Evolutionary conservation across 2,888 invertebrate species (phyloP), one percentile per base, ranked within the genome.

Genomic region (Sympetrum striolatum): DNA sequence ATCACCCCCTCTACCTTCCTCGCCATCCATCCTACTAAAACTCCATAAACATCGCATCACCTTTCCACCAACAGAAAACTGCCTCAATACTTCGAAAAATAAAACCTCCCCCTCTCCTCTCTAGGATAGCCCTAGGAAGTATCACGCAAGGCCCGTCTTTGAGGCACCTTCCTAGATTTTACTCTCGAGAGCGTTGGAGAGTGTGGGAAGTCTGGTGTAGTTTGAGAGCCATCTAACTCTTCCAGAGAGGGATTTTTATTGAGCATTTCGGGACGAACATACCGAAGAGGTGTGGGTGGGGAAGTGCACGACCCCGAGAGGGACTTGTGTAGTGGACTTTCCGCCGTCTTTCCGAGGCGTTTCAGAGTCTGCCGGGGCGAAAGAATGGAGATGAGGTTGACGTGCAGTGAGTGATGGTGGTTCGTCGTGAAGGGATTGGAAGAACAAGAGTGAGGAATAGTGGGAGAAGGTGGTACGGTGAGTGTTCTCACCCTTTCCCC

Each of bases 351-450:
- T 73, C 31, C 44, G 48, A 44, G 81, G 81, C 53, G 25, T 25
- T 37, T 31, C 31, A 44, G 48, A 15, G 25, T n/a, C 31, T 81
- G 81, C n/a, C 10, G 31, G 48, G 31, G 48, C 10, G 53, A 15
- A 14, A 25, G 25, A n/a, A 22, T n/a, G 25, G 81, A 25, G 35
- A 10, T n/a, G 82, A n/a, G 22, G 25, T 86, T 64, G 86, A 86
- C 86, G 86, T 86, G 60, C n/a, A 86, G 58, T 86, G 86, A 86
- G 86, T 58, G 60, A 86, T 60, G 60, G 64, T 60, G 58, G 25
- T 48, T 31, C 15, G 58, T 18, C 22, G 82, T 48, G 48, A 25
- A 14, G 22, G 60, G n/a, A 60, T 60, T 18, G 64, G 35, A 58
- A 53, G 48, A 18, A 58, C 0, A 10, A 37, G 82, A 18, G 31